These are phyloP conservation scores for Helostoma temminkii DNA, from an alignment of 2,797 vertebrate genomes.

Conservation along the genomic window DNA sequence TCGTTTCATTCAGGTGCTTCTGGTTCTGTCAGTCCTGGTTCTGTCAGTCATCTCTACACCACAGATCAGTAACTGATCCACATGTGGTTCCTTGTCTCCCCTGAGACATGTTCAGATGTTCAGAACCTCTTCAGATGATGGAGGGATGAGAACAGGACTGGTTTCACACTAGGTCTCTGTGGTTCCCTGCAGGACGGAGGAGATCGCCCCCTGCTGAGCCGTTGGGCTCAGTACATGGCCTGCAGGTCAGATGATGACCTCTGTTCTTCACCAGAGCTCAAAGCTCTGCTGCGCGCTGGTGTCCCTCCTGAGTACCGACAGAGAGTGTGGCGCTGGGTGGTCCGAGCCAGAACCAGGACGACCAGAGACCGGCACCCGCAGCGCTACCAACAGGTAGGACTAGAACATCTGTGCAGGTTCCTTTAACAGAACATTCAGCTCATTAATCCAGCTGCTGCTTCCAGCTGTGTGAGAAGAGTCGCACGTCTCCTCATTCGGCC, in stretches of 20 bases:
- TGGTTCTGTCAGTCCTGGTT: too few species aligned
- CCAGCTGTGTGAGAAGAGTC: slow-evolving; percentile 85
- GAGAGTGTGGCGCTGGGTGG: slow-evolving; percentile 90
- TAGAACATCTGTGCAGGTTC: background rate
- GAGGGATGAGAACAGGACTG: too few species aligned
- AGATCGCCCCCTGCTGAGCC: slow-evolving; percentile 84
- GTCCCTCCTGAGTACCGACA: slow-evolving; percentile 88
- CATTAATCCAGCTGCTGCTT: slow-evolving; percentile 26
- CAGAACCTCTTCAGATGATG: too few species aligned
- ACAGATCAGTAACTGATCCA: too few species aligned
- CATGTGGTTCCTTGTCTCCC: too few species aligned
- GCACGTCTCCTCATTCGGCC: slow-evolving; percentile 83
- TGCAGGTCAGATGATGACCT: slow-evolving; percentile 82
- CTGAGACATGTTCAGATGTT: too few species aligned
- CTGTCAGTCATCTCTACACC: too few species aligned
- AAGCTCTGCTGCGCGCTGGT: slow-evolving; percentile 88
- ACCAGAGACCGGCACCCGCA: slow-evolving; percentile 71
- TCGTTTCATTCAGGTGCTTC: too few species aligned
- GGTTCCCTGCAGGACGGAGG: slow-evolving; percentile 74
- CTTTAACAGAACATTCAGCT: background rate
- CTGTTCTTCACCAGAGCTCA: slow-evolving; percentile 80
- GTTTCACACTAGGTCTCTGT: background rate
- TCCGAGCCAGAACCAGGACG: slow-evolving; percentile 76
- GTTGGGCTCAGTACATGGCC: slow-evolving; percentile 88
- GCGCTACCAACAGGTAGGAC: slow-evolving; percentile 82